Conservation (phyloP, 92 coral and sea anemone species). For the Zoanthus sociatus region DNA sequence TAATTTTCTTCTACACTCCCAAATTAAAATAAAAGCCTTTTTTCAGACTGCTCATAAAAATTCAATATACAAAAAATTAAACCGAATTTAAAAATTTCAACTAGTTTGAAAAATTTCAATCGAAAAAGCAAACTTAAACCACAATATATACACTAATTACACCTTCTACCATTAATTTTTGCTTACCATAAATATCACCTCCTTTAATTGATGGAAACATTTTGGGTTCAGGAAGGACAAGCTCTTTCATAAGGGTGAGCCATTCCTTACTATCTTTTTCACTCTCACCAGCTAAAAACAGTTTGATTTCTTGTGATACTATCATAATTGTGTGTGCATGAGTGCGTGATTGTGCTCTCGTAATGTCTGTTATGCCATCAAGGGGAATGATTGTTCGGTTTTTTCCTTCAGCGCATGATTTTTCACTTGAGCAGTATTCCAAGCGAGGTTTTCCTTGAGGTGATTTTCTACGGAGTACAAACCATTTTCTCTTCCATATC, state of each 20-base stretch:
- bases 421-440: slow-evolving; percentile 91
- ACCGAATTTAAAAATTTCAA: too few relatives aligned
- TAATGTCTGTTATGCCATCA: slow-evolving; percentile 81
- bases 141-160: too few relatives aligned
- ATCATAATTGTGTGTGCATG: slow-evolving; percentile 79
- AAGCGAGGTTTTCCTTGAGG: slow-evolving; percentile 84
- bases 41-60: too few relatives aligned
- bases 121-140: too few relatives aligned
- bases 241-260: slow-evolving; percentile 89
- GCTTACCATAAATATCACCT: slow-evolving; percentile 90
- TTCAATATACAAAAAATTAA: too few relatives aligned
- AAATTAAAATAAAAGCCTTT: too few relatives aligned
- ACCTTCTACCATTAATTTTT: not conserved
- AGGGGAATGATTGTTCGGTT: slow-evolving; percentile 86
- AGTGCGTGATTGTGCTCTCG: slow-evolving; percentile 85
- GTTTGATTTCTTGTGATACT: slow-evolving; percentile 77
- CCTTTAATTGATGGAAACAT: slow-evolving; percentile 82
- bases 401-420: slow-evolving; percentile 86
- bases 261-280: slow-evolving; percentile 86
- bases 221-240: slow-evolving; percentile 93
- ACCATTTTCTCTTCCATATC: slow-evolving; percentile 99
- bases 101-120: too few relatives aligned
- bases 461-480: slow-evolving; percentile 90
- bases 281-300: slow-evolving; percentile 85
- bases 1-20: too few relatives aligned